Conservation (phyloP, 2,888 invertebrate species). For the Anodontia alba region DNA sequence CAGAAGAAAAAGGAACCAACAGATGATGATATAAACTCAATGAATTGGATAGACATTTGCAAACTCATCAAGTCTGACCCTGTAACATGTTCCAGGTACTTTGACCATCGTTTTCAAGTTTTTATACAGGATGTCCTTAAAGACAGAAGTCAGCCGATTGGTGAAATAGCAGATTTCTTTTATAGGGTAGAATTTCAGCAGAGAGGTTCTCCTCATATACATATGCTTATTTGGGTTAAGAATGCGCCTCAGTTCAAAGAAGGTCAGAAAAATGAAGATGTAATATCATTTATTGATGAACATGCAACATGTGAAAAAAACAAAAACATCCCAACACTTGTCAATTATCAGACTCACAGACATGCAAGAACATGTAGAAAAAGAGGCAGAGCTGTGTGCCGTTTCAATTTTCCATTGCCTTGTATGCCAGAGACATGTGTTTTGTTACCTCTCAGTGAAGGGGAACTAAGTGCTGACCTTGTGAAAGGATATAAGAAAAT, state of each 20-base stretch:
- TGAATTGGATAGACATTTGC: slow-evolving; percentile 22
- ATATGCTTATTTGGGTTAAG: slow-evolving; percentile 54
- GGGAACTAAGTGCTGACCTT: background rate
- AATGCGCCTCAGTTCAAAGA: slow-evolving; percentile 30
- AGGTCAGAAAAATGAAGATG: background rate
- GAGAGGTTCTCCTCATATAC: slow-evolving; percentile 58
- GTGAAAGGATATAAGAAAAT: background rate
- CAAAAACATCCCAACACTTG: background rate
- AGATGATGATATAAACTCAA: slow-evolving; percentile 21
- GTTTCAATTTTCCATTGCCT: slow-evolving; percentile 50
- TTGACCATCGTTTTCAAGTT: slow-evolving; percentile 33
- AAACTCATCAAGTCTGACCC: slow-evolving; percentile 50
- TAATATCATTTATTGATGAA: slow-evolving; percentile 14
- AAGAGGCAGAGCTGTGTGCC: slow-evolving; percentile 23
- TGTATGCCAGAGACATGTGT: slow-evolving; percentile 36
- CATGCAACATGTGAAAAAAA: slow-evolving; percentile 34
- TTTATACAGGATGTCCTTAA: slow-evolving; percentile 38
- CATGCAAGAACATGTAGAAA: slow-evolving; percentile 45
- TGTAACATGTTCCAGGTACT: slow-evolving; percentile 55
- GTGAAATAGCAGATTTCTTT: slow-evolving; percentile 51
- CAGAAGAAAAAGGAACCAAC: slow-evolving; percentile 1
- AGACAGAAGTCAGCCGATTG: slow-evolving; percentile 31
- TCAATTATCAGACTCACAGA: slow-evolving; percentile 39
- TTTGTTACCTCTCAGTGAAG: slow-evolving; percentile 35
- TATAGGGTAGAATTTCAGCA: too few relatives aligned